phyloP scores from a whole-genome alignment of 2,113 vertebrate genomes.

The Cinclus cinclus region DNA sequence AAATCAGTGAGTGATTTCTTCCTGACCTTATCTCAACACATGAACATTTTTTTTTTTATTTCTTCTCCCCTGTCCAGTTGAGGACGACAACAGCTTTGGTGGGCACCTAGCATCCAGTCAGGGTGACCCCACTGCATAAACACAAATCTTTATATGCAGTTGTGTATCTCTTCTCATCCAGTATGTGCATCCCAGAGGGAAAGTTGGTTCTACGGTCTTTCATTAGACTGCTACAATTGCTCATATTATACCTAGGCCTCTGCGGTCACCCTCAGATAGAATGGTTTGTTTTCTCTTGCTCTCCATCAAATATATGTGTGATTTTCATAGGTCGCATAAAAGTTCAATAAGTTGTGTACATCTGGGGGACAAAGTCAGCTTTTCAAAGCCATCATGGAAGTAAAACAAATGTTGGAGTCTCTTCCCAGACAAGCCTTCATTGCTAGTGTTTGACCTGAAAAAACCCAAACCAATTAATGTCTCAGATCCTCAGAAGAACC shows the following conservation, averaged over 20 bases:
- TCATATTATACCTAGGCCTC: not conserved
- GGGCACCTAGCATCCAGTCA: not conserved
- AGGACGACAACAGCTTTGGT: not conserved
- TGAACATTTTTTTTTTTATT: not conserved
- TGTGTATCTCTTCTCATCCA: not conserved
- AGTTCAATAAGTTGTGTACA: not conserved
- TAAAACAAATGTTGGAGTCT: not conserved
- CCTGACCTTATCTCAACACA: not conserved
- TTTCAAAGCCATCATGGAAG: not conserved
- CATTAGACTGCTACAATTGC: not conserved
- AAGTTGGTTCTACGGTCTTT: not conserved
- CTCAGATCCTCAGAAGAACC: not conserved
- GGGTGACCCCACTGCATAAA: not conserved
- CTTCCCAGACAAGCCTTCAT: not conserved
- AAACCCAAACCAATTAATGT: not conserved
- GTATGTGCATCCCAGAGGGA: not conserved
- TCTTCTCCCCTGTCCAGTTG: not conserved
- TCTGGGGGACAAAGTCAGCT: not conserved
- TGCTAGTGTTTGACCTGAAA: not conserved
- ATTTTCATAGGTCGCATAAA: not conserved
- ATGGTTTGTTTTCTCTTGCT: not conserved
- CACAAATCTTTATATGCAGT: not conserved
- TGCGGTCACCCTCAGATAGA: not conserved
- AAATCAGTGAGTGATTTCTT: not conserved
- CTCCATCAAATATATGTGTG: not conserved